Percentiles rank a stretch among this genome's conserved stretches.
These are phyloP conservation scores for Orthonychiurus folsomi DNA, from an alignment of 2,888 invertebrate genomes.

Conservation along the genomic window DNA sequence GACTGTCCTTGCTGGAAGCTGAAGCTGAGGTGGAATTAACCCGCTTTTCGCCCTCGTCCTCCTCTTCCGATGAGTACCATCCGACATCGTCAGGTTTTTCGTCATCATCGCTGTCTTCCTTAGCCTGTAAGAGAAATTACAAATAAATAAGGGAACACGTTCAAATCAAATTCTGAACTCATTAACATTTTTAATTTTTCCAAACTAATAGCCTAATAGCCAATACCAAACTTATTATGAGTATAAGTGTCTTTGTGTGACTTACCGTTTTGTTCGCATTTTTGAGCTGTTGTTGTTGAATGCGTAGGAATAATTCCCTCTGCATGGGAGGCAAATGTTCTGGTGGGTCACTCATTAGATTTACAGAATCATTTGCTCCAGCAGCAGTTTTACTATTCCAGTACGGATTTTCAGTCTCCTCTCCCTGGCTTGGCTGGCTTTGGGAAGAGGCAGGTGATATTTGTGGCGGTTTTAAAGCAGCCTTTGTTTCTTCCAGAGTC, in stretches of 20 bases:
- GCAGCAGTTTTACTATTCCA: conserved; percentile 2
- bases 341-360: conserved; percentile 13
- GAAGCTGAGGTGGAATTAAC: conserved; percentile 29
- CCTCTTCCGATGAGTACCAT: conserved; percentile 75
- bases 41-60: conserved; percentile 48
- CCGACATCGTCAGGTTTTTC: conserved; percentile 39
- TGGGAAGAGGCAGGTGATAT: conserved; percentile 1
- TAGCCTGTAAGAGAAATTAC: conserved; percentile 15
- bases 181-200: no score
- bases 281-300: conserved; percentile 57
- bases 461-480: neutral
- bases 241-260: conserved; percentile 26
- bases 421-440: conserved; percentile 14
- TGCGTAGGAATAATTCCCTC: conserved; percentile 57
- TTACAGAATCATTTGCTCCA: conserved; percentile 11
- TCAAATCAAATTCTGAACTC: conserved; percentile 4
- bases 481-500: neutral
- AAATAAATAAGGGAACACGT: conserved; percentile 5
- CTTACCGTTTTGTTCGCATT: conserved; percentile 44
- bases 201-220: no score
- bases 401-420: neutral
- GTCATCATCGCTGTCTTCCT: conserved; percentile 15
- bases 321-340: conserved; percentile 57
- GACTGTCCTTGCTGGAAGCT: conserved; percentile 17
- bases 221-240: no score